Evolutionary conservation across 53 echinoderm and acorn worm species (phyloP).

Genomic region (Zoroaster sp.): DNA sequence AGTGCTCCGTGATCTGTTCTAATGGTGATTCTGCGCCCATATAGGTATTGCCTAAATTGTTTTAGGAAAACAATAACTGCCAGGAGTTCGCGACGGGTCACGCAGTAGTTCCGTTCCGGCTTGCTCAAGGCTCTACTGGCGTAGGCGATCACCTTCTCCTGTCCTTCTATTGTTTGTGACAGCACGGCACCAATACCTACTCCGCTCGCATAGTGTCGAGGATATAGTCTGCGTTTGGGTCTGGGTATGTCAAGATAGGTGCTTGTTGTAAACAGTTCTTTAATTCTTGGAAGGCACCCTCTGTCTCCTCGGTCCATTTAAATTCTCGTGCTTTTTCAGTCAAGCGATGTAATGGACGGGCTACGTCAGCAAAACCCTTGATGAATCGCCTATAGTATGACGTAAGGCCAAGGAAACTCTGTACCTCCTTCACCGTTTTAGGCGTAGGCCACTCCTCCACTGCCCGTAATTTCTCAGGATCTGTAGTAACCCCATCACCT

Average conservation of each 20-base stretch:
- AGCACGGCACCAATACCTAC: neutral
- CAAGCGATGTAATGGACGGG: conserved; percentile 43
- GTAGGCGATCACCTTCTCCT: conserved; percentile 6
- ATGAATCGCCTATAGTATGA: conserved; percentile 63
- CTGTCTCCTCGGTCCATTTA: conserved; percentile 30
- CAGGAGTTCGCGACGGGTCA: neutral
- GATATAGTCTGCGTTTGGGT: neutral
- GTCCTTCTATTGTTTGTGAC: neutral
- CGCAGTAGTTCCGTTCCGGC: neutral
- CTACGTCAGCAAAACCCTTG: conserved; percentile 39
- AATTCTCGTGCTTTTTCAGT: conserved; percentile 54
- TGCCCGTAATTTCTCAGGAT: conserved; percentile 36
- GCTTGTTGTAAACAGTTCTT: neutral
- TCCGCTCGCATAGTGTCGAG: conserved; percentile 38
- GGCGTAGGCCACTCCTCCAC: conserved; percentile 61
- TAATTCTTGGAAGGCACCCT: conserved; percentile 11
- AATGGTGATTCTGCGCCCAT: neutral
- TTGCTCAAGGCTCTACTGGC: conserved; percentile 1
- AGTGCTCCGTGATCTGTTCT: conserved; percentile 8
- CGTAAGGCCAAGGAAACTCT: conserved; percentile 47
- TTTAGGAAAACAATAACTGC: neutral
- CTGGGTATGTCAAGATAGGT: conserved; percentile 44
- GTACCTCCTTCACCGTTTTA: conserved; percentile 32
- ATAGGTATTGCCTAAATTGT: neutral
- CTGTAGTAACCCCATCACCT: conserved; percentile 32